phyloP scores from a whole-genome alignment of 2,113 vertebrate genomes.

The Galbula dea region DNA sequence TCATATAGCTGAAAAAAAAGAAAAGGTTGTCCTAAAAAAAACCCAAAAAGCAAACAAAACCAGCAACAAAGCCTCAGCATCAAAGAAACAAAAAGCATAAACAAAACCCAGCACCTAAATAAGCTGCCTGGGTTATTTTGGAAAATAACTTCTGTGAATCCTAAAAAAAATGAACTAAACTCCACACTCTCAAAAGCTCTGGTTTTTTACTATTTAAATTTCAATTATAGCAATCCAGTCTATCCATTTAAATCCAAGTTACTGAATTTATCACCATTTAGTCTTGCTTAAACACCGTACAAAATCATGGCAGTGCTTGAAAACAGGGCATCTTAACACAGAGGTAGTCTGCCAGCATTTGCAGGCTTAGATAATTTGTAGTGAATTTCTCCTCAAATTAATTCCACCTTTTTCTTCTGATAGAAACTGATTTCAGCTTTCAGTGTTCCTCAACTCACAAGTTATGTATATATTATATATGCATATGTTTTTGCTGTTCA shows the following conservation, averaged over 20 bases:
- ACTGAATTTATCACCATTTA: neutral
- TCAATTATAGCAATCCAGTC: neutral
- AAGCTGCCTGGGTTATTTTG: neutral
- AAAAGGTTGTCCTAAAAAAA: neutral
- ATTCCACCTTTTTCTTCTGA: neutral
- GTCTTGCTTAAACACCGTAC: neutral
- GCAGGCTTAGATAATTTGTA: neutral
- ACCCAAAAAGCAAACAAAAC: no score
- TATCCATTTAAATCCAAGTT: neutral
- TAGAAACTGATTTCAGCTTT: neutral
- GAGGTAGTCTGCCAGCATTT: neutral
- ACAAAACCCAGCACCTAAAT: neutral
- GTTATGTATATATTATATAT: neutral
- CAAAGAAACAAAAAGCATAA: no score
- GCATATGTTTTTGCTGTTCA: neutral
- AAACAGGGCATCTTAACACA: neutral
- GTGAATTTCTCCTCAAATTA: neutral
- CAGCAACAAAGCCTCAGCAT: no score
- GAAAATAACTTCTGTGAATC: neutral
- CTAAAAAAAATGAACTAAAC: neutral
- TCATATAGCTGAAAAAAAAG: neutral
- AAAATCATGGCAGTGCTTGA: neutral
- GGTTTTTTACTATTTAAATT: neutral
- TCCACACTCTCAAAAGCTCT: neutral
- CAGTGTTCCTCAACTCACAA: neutral